Conservation (phyloP, 2,797 vertebrate species). For the Mico argentatus region DNA sequence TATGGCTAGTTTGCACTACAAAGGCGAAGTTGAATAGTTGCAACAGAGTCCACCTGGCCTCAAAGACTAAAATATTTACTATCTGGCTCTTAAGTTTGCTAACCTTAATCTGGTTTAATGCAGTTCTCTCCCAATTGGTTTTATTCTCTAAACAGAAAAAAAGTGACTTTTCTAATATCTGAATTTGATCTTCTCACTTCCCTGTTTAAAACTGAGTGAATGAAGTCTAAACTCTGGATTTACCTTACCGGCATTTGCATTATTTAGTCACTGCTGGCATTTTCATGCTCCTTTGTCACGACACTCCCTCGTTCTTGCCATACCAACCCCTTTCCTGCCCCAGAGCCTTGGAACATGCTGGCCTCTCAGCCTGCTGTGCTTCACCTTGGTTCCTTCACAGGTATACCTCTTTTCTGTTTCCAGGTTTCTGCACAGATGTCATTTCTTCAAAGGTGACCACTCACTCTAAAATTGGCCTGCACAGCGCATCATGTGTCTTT, state of each 20-base stretch:
- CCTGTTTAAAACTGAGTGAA: not conserved
- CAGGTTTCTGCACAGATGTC: not conserved
- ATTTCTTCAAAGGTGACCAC: not conserved
- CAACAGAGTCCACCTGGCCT: not conserved
- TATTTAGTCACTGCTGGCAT: not conserved
- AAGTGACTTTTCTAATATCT: not conserved
- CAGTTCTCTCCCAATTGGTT: not conserved
- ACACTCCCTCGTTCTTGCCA: not conserved
- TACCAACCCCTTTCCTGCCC: not conserved
- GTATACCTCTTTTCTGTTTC: not conserved
- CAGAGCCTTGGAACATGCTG: not conserved
- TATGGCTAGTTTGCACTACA: not conserved
- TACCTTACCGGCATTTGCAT: fast-evolving
- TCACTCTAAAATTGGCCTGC: not conserved
- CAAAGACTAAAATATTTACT: not conserved
- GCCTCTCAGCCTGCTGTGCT: not conserved
- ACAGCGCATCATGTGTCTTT: not conserved
- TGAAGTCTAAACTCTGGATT: too few relatives aligned
- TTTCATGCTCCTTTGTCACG: not conserved
- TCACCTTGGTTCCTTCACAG: not conserved
- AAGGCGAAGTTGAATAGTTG: not conserved
- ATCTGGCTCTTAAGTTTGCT: not conserved
- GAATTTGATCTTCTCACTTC: not conserved
- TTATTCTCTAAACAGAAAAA: not conserved
- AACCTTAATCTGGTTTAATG: not conserved